Evolutionary conservation across 2,113 vertebrate species (phyloP).

Genomic region (Corydoras maculifer): DNA sequence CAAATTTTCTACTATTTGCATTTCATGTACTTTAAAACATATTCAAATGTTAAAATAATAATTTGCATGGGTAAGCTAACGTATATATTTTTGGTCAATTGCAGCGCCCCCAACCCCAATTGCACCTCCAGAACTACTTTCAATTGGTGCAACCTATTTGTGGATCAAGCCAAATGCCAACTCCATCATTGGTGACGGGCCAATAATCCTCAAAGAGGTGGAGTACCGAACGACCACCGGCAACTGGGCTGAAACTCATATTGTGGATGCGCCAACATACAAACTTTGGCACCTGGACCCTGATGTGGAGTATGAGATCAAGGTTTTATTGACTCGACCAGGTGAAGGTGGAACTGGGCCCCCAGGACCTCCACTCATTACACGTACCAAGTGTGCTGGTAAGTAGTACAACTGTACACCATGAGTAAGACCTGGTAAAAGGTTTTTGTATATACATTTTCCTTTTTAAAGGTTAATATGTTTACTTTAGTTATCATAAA

Average conservation of each 20-base stretch:
- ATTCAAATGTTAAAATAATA: no score
- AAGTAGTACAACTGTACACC: conserved; percentile 29
- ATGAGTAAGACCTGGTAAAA: neutral
- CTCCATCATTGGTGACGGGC: conserved; percentile 95
- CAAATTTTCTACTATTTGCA: no score
- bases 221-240: conserved; percentile 90
- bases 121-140: conserved; percentile 86
- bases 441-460: no score
- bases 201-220: conserved; percentile 94
- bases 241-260: conserved; percentile 91
- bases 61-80: neutral
- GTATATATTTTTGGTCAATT: neutral
- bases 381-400: conserved; percentile 96
- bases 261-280: conserved; percentile 90
- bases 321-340: conserved; percentile 86
- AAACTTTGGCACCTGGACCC: conserved; percentile 97
- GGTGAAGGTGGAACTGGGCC: conserved; percentile 92
- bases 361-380: conserved; percentile 85
- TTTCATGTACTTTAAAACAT: no score
- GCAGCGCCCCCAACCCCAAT: conserved; percentile 92
- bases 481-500: no score
- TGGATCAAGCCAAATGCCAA: conserved; percentile 99
- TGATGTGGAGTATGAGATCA: conserved; percentile 94
- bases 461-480: no score
- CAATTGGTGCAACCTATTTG: conserved; percentile 90